Conservation (phyloP, 2,797 vertebrate genomes). For the Clamator glandarius region DNA sequence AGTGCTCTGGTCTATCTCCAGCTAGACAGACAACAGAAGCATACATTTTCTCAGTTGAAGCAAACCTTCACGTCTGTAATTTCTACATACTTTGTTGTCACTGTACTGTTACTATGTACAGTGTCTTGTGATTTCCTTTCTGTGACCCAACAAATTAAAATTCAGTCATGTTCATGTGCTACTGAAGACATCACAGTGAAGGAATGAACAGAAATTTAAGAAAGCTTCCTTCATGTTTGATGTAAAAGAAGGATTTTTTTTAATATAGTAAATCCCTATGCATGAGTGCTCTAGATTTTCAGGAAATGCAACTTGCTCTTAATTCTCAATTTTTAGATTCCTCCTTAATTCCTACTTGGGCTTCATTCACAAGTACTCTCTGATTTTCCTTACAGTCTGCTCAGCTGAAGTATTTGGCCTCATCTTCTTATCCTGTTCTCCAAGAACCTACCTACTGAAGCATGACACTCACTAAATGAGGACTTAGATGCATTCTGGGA, state of each 20-base stretch:
- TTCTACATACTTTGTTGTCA: neutral
- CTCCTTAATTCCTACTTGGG: no score
- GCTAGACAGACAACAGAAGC: neutral
- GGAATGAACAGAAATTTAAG: neutral
- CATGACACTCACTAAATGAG: neutral
- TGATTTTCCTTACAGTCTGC: neutral
- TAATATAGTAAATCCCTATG: neutral
- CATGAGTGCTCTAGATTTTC: neutral
- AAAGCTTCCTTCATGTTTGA: neutral
- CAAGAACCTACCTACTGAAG: neutral
- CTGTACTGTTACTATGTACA: neutral
- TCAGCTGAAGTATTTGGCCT: neutral
- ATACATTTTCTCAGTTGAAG: neutral
- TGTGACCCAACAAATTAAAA: neutral
- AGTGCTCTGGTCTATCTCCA: neutral
- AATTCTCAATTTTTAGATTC: neutral
- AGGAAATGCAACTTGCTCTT: neutral
- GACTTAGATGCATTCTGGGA: neutral
- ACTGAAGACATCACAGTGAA: neutral
- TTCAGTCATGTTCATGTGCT: neutral
- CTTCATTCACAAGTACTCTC: neutral
- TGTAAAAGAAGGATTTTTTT: neutral
- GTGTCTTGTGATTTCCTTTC: neutral
- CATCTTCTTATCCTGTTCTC: fast-evolving
- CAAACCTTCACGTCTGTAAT: neutral